Evolutionary conservation across 2,888 invertebrate genomes (phyloP).

Genomic region (Apamea anceps): DNA sequence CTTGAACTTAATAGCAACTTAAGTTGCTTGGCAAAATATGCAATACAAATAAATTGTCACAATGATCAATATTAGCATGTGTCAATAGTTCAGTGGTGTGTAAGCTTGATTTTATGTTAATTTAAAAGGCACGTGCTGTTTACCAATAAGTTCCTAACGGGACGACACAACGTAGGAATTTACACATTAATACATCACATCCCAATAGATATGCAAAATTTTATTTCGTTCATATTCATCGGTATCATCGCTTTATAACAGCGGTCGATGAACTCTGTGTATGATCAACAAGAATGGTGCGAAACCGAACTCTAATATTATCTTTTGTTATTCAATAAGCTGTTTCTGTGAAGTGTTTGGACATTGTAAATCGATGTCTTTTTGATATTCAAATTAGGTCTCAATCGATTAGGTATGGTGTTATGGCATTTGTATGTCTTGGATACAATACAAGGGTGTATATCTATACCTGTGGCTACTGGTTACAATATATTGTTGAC

Average conservation of each 20-base stretch:
- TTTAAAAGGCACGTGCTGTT: conserved; percentile 71
- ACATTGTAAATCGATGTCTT: conserved; percentile 63
- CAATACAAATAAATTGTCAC: conserved; percentile 60
- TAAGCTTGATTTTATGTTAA: conserved; percentile 77
- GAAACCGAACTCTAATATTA: conserved; percentile 68
- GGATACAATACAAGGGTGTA: conserved; percentile 21
- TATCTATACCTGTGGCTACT: conserved; percentile 21
- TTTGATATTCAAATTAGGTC: conserved; percentile 64
- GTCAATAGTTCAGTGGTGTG: conserved; percentile 62
- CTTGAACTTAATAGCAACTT: conserved; percentile 49
- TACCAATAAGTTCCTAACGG: conserved; percentile 63
- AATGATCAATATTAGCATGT: conserved; percentile 51
- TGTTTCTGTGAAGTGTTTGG: conserved; percentile 56
- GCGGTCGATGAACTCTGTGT: conserved; percentile 82
- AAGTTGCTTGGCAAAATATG: conserved; percentile 47
- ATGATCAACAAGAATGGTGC: conserved; percentile 75
- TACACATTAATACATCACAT: conserved; percentile 79
- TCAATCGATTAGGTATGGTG: conserved; percentile 52
- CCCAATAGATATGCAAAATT: conserved; percentile 87
- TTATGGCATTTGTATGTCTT: conserved; percentile 41
- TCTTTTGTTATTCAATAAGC: conserved; percentile 70
- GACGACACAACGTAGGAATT: conserved; percentile 75
- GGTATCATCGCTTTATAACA: conserved; percentile 80
- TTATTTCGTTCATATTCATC: conserved; percentile 80
- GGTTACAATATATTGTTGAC: not conserved